phyloP scores from a whole-genome alignment of 1,140 invertebrate genomes.

The Adelges cooleyi region DNA sequence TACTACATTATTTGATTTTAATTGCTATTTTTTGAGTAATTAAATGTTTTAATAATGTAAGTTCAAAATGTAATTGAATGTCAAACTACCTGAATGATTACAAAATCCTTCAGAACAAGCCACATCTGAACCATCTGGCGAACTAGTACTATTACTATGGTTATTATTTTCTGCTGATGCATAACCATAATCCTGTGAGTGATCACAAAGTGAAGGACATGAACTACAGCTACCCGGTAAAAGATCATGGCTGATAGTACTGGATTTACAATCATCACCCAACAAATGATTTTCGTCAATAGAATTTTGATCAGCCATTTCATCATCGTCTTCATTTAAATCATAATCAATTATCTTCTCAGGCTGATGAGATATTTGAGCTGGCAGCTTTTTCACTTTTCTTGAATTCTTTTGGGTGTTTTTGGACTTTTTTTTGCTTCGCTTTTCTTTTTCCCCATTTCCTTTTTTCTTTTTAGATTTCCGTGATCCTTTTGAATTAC shows the following conservation, averaged over 20 bases:
- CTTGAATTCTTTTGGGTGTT: slow-evolving; percentile 7
- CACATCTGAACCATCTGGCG: slow-evolving; percentile 71
- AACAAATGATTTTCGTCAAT: background rate
- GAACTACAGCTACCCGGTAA: slow-evolving; percentile 18
- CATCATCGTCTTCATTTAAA: slow-evolving; percentile 4
- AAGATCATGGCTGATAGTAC: slow-evolving; percentile 12
- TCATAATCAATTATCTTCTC: background rate
- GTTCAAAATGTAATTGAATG: no score
- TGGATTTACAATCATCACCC: slow-evolving; percentile 11
- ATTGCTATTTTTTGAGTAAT: no score
- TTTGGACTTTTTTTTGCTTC: slow-evolving; percentile 14
- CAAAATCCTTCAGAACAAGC: slow-evolving; percentile 73
- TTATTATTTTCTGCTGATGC: slow-evolving; percentile 65
- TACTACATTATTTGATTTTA: no score
- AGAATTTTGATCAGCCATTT: background rate
- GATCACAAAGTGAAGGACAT: slow-evolving; percentile 46
- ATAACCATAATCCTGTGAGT: slow-evolving; percentile 72
- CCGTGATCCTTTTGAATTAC: slow-evolving; percentile 7
- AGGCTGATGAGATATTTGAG: background rate
- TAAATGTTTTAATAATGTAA: no score
- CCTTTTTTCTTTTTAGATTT: slow-evolving; percentile 27
- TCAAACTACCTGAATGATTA: slow-evolving; percentile 57
- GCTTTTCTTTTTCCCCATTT: slow-evolving; percentile 7
- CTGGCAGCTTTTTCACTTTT: slow-evolving; percentile 11
- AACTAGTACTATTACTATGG: slow-evolving; percentile 41